Evolutionary conservation across 2,797 vertebrate genomes (phyloP).

Genomic region (Rhinella marina): DNA sequence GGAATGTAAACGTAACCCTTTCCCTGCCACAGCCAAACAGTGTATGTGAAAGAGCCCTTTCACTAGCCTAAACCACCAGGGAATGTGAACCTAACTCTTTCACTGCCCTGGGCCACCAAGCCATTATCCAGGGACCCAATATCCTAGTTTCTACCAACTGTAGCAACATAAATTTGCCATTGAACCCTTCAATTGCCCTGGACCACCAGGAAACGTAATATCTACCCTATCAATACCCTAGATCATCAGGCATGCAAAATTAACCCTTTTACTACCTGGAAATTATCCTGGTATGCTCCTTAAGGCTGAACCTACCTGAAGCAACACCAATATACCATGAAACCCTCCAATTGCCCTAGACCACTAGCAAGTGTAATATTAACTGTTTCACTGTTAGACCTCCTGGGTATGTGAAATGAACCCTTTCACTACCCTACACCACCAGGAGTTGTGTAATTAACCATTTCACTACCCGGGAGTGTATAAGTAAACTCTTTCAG

Average conservation of each 20-base stretch:
- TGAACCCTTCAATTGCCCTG: background rate
- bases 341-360: background rate
- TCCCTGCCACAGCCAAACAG: background rate
- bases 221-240: background rate
- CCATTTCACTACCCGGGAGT: background rate
- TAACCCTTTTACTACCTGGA: too few species aligned
- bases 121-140: too few species aligned
- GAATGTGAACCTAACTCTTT: background rate
- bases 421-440: background rate
- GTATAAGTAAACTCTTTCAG: background rate
- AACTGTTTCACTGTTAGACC: background rate
- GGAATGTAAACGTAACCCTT: too few species aligned
- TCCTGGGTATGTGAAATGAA: background rate
- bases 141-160: too few species aligned
- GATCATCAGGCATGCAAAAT: background rate
- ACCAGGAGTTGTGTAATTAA: background rate
- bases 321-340: background rate
- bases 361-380: background rate
- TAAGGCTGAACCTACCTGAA: too few species aligned
- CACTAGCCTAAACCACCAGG: background rate
- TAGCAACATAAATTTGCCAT: background rate
- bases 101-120: too few species aligned
- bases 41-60: background rate
- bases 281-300: too few species aligned
- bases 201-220: background rate